Evolutionary conservation across 2,797 vertebrate genomes (phyloP).

Genomic region (Pangasius mekongensis): DNA sequence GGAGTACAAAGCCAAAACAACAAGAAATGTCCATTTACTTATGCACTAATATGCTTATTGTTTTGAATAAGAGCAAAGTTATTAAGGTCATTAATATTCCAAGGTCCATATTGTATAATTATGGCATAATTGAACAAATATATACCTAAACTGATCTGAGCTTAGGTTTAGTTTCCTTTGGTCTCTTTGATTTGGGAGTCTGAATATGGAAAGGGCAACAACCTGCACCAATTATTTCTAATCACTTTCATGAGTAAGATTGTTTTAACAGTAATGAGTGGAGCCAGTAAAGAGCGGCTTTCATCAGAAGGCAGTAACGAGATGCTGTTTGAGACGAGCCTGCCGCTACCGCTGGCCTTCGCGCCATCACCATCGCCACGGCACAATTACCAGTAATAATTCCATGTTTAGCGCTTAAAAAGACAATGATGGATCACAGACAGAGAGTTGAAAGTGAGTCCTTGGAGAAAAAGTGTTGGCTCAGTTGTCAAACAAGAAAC

Average conservation of each 20-base stretch:
- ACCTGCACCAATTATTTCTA: slow-evolving; percentile 53
- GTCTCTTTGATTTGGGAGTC: slow-evolving; percentile 35
- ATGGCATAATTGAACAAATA: slow-evolving; percentile 27
- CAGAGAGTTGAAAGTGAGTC: slow-evolving; percentile 44
- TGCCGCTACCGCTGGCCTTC: slow-evolving; percentile 47
- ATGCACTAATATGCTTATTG: not conserved
- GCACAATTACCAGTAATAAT: slow-evolving; percentile 57
- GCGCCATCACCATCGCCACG: slow-evolving; percentile 11
- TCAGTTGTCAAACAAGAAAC: slow-evolving; percentile 36
- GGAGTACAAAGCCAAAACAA: not conserved
- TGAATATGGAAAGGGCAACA: slow-evolving; percentile 30
- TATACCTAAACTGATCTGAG: slow-evolving; percentile 29
- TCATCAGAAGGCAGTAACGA: slow-evolving; percentile 55
- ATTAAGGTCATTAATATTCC: slow-evolving; percentile 31
- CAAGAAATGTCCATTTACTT: not conserved
- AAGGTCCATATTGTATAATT: slow-evolving; percentile 36
- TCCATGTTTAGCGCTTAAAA: slow-evolving; percentile 52
- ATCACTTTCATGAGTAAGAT: slow-evolving; percentile 49
- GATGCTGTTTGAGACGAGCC: slow-evolving; percentile 36
- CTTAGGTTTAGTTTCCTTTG: slow-evolving; percentile 17
- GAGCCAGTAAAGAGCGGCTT: slow-evolving; percentile 48
- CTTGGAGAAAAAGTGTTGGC: slow-evolving; percentile 26
- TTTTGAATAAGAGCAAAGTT: slow-evolving; percentile 1
- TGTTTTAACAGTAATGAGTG: slow-evolving; percentile 56
- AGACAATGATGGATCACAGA: slow-evolving; percentile 52